phyloP scores from a whole-genome alignment of 2,888 invertebrate genomes.

The Platypus cylindrus region DNA sequence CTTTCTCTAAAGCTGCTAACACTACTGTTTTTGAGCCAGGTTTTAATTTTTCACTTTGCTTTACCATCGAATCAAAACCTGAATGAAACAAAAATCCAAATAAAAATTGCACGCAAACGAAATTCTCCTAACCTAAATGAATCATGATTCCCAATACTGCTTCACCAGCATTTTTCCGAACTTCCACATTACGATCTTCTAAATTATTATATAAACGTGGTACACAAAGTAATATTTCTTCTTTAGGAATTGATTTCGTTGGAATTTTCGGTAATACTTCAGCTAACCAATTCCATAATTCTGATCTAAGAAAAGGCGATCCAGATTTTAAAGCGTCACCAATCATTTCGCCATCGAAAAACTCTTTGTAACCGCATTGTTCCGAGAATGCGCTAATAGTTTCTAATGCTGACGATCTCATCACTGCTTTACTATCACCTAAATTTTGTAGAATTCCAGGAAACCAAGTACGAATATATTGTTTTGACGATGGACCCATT shows the following conservation, averaged over 20 bases:
- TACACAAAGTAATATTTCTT: slow-evolving; percentile 67
- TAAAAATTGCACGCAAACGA: background rate
- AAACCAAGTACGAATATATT: slow-evolving; percentile 66
- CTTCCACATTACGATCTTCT: slow-evolving; percentile 85
- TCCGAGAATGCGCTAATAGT: slow-evolving; percentile 79
- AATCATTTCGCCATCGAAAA: slow-evolving; percentile 83
- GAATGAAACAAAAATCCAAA: slow-evolving; percentile 67
- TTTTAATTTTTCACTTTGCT: slow-evolving; percentile 66
- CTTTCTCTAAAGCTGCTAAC: slow-evolving; percentile 72
- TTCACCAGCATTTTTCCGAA: slow-evolving; percentile 80
- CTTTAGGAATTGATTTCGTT: slow-evolving; percentile 61
- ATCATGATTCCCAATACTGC: slow-evolving; percentile 87
- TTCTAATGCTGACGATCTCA: slow-evolving; percentile 66
- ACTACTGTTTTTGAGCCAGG: slow-evolving; percentile 66
- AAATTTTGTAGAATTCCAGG: slow-evolving; percentile 77
- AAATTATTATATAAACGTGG: slow-evolving; percentile 68
- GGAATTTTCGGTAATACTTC: slow-evolving; percentile 65
- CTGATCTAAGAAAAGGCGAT: slow-evolving; percentile 67
- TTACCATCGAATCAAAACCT: slow-evolving; percentile 68
- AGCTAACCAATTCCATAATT: slow-evolving; percentile 76
- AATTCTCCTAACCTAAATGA: slow-evolving; percentile 38
- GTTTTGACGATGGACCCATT: slow-evolving; percentile 71
- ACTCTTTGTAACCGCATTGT: slow-evolving; percentile 65
- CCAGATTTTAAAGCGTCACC: slow-evolving; percentile 75
- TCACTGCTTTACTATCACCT: slow-evolving; percentile 63